These are phyloP conservation scores for Drosophila tanythrix DNA, from an alignment of 2,888 invertebrate genomes.

Conservation along the genomic window DNA sequence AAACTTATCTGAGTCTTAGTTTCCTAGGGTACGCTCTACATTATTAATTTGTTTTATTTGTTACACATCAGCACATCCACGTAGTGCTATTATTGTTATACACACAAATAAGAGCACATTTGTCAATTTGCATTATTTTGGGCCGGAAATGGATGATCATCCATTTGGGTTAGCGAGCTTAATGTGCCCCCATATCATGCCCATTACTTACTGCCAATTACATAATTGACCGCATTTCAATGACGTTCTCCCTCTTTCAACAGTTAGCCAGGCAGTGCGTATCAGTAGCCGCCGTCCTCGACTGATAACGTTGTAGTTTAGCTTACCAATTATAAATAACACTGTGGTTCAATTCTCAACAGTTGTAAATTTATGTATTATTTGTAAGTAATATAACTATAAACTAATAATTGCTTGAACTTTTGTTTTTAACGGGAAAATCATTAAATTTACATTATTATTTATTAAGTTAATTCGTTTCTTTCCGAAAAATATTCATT, in stretches of 20 bases:
- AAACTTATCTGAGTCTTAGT: not conserved
- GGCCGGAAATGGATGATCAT: constrained; percentile 61
- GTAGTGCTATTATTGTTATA: not conserved
- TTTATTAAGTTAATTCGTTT: not conserved
- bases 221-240: constrained; percentile 61
- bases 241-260: constrained; percentile 35
- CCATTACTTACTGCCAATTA: constrained; percentile 43
- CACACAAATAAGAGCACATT: not conserved
- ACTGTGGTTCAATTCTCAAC: constrained; percentile 25
- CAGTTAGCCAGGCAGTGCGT: constrained; percentile 17
- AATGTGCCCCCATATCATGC: constrained; percentile 3
- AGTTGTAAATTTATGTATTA: not conserved
- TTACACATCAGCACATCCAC: not conserved
- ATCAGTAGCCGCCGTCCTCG: constrained; percentile 11
- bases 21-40: not conserved
- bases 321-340: constrained; percentile 27
- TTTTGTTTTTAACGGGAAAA: not conserved
- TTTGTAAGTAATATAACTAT: not conserved
- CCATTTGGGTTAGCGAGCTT: constrained; percentile 29
- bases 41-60: not conserved
- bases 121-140: constrained; percentile 18
- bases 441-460: not conserved
- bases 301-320: constrained; percentile 40
- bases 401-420: not conserved
- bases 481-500: not conserved